Evolutionary conservation across 2,113 vertebrate species (phyloP), one percentile per base, ranked within the genome.

Genomic region (Aleadryas rufinucha): DNA sequence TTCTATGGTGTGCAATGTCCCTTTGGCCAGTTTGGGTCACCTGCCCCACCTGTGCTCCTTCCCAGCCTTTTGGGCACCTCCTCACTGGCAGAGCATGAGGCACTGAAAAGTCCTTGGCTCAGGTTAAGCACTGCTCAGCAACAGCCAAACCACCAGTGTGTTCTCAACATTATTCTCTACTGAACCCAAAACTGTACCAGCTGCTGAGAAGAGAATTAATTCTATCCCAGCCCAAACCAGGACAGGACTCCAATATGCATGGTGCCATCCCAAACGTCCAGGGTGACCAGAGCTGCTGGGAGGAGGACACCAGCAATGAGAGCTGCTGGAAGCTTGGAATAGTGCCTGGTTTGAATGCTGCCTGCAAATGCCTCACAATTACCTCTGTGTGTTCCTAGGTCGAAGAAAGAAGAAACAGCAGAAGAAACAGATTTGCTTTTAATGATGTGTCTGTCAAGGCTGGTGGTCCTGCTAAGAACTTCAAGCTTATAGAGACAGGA

Each of bases 341-440:
- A 4, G 11, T n/a, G 0, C 4, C 13, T 16, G 0, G 1, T 27
- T 37, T 30, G 11, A 60, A 20, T 41, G 30, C 66, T 96, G 33
- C 41, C 54, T 94, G 60, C 2, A 50, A 16, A 45, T 3, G 5
- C 14, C 24, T 63, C 0, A 0, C 6, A 0, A 0, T 27, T 3
- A 1, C 13, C 19, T 90, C 24, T 2, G 0, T 17, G 12, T 56
- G 22, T 41, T 72, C 37, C 18, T 23, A 10, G 24, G 2, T 44
- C 6, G 0, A 71, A 22, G 39, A 39, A 39, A n/a, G n/a, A 39
- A 39, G 39, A 39, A 14, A 41, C 41, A 4, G 54, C 0, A 1
- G 13, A 74, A 61, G 31, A 70, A 59, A 66, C 2, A 5, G 3
- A 1, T 9, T 86, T 12, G 11, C 63, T 24, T 70, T 84, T 42